A percentile compares a stretch with the other conserved stretches of the same genome.
These are phyloP conservation scores for Leptothorax acervorum DNA, from an alignment of 2,888 invertebrate species.

Conservation along the genomic window DNA sequence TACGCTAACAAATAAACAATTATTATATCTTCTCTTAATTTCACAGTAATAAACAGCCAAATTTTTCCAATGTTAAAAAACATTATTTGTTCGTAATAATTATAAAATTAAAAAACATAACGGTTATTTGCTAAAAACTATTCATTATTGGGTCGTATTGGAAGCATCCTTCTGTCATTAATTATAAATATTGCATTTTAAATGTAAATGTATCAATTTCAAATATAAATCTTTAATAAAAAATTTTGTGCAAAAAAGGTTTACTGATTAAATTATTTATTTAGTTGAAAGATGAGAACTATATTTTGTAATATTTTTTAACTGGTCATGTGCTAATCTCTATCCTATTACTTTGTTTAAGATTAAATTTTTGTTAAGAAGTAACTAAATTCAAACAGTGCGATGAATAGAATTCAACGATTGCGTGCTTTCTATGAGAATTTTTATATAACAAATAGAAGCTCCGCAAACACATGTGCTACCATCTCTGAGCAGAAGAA, in stretches of 20 bases:
- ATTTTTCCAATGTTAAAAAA: background rate
- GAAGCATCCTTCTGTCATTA: background rate
- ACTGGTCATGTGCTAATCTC: background rate
- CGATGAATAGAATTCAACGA: background rate
- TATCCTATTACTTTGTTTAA: background rate
- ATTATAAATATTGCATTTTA: conserved; percentile 19
- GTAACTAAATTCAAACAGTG: background rate
- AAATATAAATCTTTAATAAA: background rate
- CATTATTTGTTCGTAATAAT: background rate
- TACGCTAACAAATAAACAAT: background rate
- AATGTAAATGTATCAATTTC: background rate
- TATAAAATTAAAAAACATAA: conserved; percentile 12
- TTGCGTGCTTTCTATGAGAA: background rate
- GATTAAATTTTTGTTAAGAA: conserved; percentile 5
- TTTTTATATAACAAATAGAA: conserved; percentile 9
- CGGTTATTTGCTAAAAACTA: background rate
- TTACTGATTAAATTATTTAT: conserved; percentile 1
- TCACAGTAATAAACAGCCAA: background rate
- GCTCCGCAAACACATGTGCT: conserved; percentile 30
- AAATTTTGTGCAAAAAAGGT: background rate
- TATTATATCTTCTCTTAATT: background rate
- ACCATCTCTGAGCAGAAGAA: conserved; percentile 33
- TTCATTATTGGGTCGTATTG: conserved; percentile 1
- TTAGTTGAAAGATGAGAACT: background rate
- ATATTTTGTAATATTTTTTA: background rate